Conservation (phyloP, 2,797 vertebrate genomes). For the Dermochelys coriacea region DNA sequence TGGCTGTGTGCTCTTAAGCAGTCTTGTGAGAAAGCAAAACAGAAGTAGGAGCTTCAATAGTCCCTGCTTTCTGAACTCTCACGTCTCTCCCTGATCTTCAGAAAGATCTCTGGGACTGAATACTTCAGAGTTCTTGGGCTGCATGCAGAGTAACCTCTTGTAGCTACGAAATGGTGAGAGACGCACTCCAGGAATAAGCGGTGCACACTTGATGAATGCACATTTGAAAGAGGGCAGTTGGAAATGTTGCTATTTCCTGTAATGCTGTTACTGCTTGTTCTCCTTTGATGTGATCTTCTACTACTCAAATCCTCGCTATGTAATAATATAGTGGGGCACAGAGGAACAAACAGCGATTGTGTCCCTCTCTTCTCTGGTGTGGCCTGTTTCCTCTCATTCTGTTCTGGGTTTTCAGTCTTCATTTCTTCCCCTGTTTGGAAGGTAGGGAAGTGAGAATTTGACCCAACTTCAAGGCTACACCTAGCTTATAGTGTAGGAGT, state of each 20-base stretch:
- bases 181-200: background rate
- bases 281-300: conserved; percentile 3
- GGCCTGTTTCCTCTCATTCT: background rate
- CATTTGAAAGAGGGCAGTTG: background rate
- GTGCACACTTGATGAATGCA: background rate
- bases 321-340: background rate
- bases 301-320: background rate
- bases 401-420: background rate
- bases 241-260: background rate
- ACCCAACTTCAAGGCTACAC: background rate
- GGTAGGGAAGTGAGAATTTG: background rate
- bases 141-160: background rate
- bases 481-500: background rate
- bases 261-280: accelerated
- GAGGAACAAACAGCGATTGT: background rate
- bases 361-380: background rate
- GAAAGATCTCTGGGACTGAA: accelerated
- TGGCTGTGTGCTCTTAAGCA: background rate
- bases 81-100: background rate
- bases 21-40: background rate
- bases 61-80: background rate
- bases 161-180: background rate
- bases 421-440: background rate
- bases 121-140: background rate
- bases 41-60: background rate